Evolutionary conservation across 2,113 vertebrate species (phyloP), one percentile per base, ranked within the genome.

Genomic region (Channa argus): DNA sequence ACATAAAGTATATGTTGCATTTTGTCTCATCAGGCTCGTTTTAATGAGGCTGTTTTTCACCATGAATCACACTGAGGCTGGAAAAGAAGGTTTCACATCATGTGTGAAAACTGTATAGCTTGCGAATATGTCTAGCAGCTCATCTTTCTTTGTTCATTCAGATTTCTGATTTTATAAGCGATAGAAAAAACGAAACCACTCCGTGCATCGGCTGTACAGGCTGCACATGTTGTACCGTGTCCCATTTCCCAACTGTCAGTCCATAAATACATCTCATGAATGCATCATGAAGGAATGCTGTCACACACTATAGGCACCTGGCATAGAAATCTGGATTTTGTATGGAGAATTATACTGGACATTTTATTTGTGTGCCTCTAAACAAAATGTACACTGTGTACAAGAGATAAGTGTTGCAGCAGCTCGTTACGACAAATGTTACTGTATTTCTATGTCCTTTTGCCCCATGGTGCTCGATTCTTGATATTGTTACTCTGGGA

Each of bases 241-340:
- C 77, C 78, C 63, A 74, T 89, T 84, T 87, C 71, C 72, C 45
- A 66, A 71, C 77, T 88, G 77, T 85, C 77, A 83, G 77, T 75
- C 80, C 70, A 86, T 84, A 88, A 87, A 88, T 79, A 73, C 80
- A 78, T 77, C 47, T 82, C 82, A 82, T 88, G 88, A 91, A 88
- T 89, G 74, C 63, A 49, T 11, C 58, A 89, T 87, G 89, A 84
- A 74, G 63, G 39, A 58, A 44, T 0, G 8, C 63, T 54, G 68
- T 60, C 62, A 63, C 60, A 54, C 63, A 66, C 41, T 14, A 12
- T 7, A 58, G 38, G 66, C 71, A 63, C 45, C 79, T 74, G 74
- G 54, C 53, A 82, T 63, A 36, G 11, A 34, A 70, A 63, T 69
- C 41, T 66, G 52, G 10, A 71, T 78, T 76, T 58, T 39, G 59